Conservation (phyloP, 2,888 invertebrate genomes). For the Pristionchus fissidentatus region DNA sequence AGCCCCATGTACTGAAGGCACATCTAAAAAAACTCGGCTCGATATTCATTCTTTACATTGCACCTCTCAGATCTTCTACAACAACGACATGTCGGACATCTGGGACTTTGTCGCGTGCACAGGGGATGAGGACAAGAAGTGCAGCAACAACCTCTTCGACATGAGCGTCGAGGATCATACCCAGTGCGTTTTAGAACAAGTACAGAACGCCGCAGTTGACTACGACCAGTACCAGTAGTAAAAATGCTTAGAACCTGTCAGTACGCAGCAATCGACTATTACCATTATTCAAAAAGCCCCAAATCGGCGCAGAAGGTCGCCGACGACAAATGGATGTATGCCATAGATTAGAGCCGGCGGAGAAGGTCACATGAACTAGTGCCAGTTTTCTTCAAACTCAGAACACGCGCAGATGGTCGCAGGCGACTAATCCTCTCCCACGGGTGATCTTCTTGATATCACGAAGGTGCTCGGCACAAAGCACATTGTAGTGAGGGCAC, state of each 20-base stretch:
- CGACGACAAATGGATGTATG: background rate
- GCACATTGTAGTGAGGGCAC: too few relatives aligned
- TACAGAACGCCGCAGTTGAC: background rate
- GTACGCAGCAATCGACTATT: background rate
- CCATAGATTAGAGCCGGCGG: background rate
- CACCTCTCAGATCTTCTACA: background rate
- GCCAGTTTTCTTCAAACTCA: too few relatives aligned
- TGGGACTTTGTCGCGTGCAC: background rate
- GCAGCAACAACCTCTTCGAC: background rate
- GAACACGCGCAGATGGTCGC: too few relatives aligned
- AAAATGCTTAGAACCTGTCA: background rate
- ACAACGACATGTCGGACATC: conserved; percentile 14
- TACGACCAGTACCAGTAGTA: background rate
- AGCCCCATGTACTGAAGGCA: background rate
- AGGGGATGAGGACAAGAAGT: conserved; percentile 1
- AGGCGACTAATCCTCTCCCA: too few relatives aligned
- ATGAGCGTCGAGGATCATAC: conserved; percentile 9
- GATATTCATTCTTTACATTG: background rate
- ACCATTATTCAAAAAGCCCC: background rate
- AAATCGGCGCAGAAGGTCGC: too few relatives aligned
- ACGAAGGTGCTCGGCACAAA: too few relatives aligned
- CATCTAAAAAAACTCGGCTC: background rate
- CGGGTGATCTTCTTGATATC: too few relatives aligned
- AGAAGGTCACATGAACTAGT: too few relatives aligned
- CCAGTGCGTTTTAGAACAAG: background rate